Base-by-base conservation (phyloP, 2,797 vertebrate species). In the Manis crassicaudata region DNA sequence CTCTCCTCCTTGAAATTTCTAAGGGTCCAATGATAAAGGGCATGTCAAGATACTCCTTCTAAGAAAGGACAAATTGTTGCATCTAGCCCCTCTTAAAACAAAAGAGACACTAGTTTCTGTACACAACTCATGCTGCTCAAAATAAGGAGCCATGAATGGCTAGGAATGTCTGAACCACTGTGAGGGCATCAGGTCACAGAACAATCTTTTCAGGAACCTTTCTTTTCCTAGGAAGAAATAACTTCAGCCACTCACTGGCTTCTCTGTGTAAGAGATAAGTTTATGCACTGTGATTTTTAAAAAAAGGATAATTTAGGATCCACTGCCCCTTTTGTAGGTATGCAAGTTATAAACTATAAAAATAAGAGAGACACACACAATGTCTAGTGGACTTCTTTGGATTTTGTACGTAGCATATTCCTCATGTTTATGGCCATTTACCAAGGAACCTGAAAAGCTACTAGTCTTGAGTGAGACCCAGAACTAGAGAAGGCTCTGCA, bases 261-360 rank as follows among this genome's bases (percentile, higher is more conserved):
- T 94, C 72, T 89, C 43, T 25, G 23, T 80, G 20, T 65, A 92
- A 91, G 83, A 96, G 76, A 94, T n/a, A 68, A 92, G 91, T 94
- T 92, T 90, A 84, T 56, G 58, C 77, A 54, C 93, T 80, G 25
- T 67, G 83, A 84, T 93, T 95, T 95, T 89, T n/a, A 79, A 46
- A 46, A 46, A 60, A 52, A 58, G 62, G 80, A 87, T 96, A 96
- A 96, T 96, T 97, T 96, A 97, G 83, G 79, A 95, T 92, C 84
- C 65, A 46, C 37, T 90, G 87, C 73, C 84, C 91, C 84, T 88
- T 96, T 96, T 27, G 56, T 76, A 93, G 80, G 92, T 90, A 92
- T 93, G 91, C 91, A 97, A 95, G 92, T 96, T 96, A 96, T 92
- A 96, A 97, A 97, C 97, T 93, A 97, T 11, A 97, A 46, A 46